These are phyloP conservation scores for Pelochelys cantorii DNA, from an alignment of 2,797 vertebrate genomes.

Conservation along the genomic window DNA sequence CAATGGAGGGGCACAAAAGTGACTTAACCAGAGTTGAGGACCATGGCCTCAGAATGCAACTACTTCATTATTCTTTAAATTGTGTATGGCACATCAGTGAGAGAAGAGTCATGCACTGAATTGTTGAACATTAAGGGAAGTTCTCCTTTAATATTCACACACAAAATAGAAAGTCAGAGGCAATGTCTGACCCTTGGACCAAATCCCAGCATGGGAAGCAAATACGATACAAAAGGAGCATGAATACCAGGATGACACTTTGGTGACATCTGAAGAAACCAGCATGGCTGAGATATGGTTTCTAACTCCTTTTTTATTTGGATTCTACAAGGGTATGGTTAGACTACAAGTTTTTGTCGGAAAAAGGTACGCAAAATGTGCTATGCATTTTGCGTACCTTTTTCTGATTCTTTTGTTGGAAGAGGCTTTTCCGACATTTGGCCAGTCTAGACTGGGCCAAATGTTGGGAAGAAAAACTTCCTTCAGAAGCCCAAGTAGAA, in stretches of 20 bases:
- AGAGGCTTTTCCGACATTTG: no score
- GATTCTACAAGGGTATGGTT: not conserved
- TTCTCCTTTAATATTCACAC: not conserved
- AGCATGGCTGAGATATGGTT: not conserved
- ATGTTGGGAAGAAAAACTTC: no score
- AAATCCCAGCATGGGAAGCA: not conserved
- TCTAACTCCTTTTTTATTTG: not conserved
- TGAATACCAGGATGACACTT: not conserved
- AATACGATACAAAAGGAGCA: not conserved
- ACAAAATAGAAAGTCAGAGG: not conserved
- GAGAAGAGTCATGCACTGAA: not conserved
- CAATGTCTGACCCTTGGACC: not conserved
- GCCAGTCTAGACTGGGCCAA: no score
- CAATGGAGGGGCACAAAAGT: not conserved
- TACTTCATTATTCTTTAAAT: not conserved
- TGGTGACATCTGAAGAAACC: not conserved
- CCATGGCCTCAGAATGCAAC: not conserved
- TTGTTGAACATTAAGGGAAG: not conserved
- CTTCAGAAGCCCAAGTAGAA: no score
- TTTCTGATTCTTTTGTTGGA: no score
- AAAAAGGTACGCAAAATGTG: no score
- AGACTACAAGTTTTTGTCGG: no score
- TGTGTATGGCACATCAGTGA: not conserved
- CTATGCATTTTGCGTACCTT: no score
- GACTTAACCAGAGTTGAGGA: not conserved